Percentiles rank a stretch among this genome's conserved stretches.
phyloP scores from a whole-genome alignment of 1,140 invertebrate genomes.

The Drosophila sturtevanti region DNA sequence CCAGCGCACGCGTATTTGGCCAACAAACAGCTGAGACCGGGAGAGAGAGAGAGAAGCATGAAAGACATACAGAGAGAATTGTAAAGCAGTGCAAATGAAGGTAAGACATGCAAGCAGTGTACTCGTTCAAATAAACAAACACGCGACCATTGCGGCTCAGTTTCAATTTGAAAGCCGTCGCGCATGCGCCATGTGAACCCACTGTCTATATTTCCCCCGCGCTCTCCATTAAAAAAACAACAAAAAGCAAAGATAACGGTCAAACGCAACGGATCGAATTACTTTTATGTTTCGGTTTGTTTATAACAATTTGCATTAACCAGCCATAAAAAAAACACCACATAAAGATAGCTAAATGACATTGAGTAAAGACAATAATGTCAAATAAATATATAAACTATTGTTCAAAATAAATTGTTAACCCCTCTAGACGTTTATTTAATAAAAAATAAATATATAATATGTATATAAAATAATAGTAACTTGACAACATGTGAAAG shows the following conservation, averaged over 20 bases:
- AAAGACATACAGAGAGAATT: slow-evolving; percentile 17
- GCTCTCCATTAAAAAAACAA: slow-evolving; percentile 19
- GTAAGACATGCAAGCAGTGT: slow-evolving; percentile 3
- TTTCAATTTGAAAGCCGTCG: slow-evolving; percentile 76
- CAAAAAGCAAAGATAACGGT: neutral
- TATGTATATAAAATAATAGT: neutral
- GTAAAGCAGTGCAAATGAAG: slow-evolving; percentile 31
- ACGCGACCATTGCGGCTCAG: slow-evolving; percentile 52
- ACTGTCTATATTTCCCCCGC: slow-evolving; percentile 39
- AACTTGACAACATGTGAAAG: slow-evolving; percentile 58
- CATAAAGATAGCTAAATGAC: slow-evolving; percentile 14
- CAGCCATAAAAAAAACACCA: slow-evolving; percentile 16
- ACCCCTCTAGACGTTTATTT: neutral
- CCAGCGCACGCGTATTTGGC: slow-evolving; percentile 64
- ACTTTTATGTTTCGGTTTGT: slow-evolving; percentile 43
- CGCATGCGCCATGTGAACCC: slow-evolving; percentile 46
- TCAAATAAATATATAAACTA: slow-evolving; percentile 25
- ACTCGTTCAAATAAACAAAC: slow-evolving; percentile 71
- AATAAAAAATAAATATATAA: neutral
- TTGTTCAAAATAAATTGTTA: neutral
- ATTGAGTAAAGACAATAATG: slow-evolving; percentile 26
- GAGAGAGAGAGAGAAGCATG: neutral
- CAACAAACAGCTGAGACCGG: slow-evolving; percentile 30
- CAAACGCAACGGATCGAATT: slow-evolving; percentile 13
- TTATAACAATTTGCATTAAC: slow-evolving; percentile 36